phyloP scores from a whole-genome alignment of 2,888 invertebrate species.

The Pandemis heparana region DNA sequence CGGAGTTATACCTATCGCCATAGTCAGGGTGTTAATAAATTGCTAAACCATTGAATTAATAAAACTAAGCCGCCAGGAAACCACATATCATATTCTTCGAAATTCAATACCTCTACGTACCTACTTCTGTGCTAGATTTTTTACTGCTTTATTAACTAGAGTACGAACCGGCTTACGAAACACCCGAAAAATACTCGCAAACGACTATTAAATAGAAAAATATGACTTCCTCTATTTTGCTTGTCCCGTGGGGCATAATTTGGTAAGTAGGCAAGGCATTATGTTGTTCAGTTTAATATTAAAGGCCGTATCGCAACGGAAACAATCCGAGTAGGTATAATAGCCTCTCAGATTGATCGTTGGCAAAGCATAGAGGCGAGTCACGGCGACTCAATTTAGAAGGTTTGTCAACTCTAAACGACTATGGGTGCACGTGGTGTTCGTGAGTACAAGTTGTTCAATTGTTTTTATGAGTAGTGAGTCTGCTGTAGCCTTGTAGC shows the following conservation, averaged over 20 bases:
- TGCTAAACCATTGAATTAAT: no score
- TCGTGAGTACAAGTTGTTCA: neutral
- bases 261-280: constrained; percentile 57
- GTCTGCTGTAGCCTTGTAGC: constrained; percentile 27
- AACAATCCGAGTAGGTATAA: constrained; percentile 15
- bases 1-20: neutral
- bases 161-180: constrained; percentile 31
- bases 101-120: neutral
- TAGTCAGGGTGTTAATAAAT: neutral
- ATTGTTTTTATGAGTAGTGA: constrained; percentile 6
- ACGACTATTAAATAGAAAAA: constrained; percentile 46
- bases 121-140: neutral
- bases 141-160: neutral
- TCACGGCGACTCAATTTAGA: constrained; percentile 4
- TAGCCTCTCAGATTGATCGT: constrained; percentile 6
- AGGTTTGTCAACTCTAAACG: constrained; percentile 5
- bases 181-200: constrained; percentile 37
- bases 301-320: constrained; percentile 52
- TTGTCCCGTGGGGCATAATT: constrained; percentile 46
- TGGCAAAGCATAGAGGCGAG: neutral
- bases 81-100: neutral
- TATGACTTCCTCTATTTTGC: constrained; percentile 46
- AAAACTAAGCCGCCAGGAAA: neutral
- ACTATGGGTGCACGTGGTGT: constrained; percentile 1
- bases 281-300: constrained; percentile 72